Conservation (phyloP, 2,888 invertebrate species). For the Gasteruption jaculator region DNA sequence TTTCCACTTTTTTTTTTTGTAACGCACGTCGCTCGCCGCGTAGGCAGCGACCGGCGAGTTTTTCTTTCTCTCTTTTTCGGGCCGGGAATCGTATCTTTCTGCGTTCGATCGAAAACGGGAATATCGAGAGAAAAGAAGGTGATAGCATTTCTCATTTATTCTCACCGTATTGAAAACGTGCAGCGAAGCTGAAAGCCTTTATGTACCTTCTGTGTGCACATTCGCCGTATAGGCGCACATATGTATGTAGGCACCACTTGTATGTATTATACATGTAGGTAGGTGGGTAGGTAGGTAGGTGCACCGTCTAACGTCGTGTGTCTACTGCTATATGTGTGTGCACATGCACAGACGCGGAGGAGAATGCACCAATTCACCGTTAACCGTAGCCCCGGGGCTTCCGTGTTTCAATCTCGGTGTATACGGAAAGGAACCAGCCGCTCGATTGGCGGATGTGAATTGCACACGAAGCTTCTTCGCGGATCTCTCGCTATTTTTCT, state of each 20-base stretch:
- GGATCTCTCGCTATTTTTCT: no score
- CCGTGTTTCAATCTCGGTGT: constrained; percentile 38
- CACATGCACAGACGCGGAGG: constrained; percentile 22
- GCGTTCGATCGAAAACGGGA: constrained; percentile 20
- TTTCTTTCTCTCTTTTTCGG: constrained; percentile 21
- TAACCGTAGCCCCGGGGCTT: constrained; percentile 41
- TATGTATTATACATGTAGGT: no score
- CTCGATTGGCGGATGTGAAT: constrained; percentile 28
- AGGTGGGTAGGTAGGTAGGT: no score
- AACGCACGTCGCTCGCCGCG: no score
- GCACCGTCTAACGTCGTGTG: no score
- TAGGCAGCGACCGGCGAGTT: no score
- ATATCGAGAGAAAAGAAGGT: no score
- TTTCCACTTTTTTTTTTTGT: no score
- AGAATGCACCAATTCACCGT: constrained; percentile 41
- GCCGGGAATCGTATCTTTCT: constrained; percentile 12
- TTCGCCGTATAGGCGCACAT: constrained; percentile 1
- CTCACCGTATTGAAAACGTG: constrained; percentile 23
- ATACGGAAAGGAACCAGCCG: constrained; percentile 16
- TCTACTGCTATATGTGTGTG: constrained; percentile 12
- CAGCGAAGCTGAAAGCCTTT: constrained; percentile 23
- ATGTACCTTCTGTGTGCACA: constrained; percentile 7
- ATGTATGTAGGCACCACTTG: no score
- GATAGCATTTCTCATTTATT: constrained; percentile 18
- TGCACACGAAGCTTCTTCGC: constrained; percentile 28